A percentile compares a stretch with the other conserved stretches of the same genome.
These are phyloP conservation scores for Drosophila anomalata DNA, from an alignment of 2,888 invertebrate genomes.

Conservation along the genomic window DNA sequence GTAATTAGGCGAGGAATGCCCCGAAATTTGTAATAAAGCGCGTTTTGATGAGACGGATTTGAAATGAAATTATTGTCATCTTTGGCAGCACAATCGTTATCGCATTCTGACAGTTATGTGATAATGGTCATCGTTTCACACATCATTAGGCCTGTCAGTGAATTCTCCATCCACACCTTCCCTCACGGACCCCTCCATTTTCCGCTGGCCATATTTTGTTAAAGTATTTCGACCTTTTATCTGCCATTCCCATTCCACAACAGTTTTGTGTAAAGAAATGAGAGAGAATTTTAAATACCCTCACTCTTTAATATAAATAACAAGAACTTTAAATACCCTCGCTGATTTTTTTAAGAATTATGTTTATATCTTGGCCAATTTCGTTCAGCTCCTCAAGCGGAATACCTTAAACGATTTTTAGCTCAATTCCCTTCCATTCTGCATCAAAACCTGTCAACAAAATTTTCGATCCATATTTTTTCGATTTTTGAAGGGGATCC, in stretches of 20 bases:
- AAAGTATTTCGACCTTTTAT: constrained; percentile 32
- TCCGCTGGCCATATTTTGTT: constrained; percentile 53
- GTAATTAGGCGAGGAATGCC: constrained; percentile 33
- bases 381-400: no score
- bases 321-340: no score
- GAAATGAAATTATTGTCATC: constrained; percentile 50
- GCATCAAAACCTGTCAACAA: no score
- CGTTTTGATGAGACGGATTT: constrained; percentile 37
- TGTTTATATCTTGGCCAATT: no score
- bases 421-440: no score
- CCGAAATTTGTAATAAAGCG: constrained; percentile 19
- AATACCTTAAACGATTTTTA: no score
- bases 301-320: neutral
- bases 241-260: neutral
- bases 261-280: neutral
- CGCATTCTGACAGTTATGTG: constrained; percentile 41
- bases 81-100: constrained; percentile 24
- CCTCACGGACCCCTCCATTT: constrained; percentile 39
- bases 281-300: neutral
- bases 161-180: constrained; percentile 5
- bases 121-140: constrained; percentile 64
- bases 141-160: constrained; percentile 64
- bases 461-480: no score
- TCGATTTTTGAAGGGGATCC: no score
- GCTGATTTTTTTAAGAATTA: no score